phyloP scores from a whole-genome alignment of 2,797 vertebrate genomes.

The Manis pentadactyla region DNA sequence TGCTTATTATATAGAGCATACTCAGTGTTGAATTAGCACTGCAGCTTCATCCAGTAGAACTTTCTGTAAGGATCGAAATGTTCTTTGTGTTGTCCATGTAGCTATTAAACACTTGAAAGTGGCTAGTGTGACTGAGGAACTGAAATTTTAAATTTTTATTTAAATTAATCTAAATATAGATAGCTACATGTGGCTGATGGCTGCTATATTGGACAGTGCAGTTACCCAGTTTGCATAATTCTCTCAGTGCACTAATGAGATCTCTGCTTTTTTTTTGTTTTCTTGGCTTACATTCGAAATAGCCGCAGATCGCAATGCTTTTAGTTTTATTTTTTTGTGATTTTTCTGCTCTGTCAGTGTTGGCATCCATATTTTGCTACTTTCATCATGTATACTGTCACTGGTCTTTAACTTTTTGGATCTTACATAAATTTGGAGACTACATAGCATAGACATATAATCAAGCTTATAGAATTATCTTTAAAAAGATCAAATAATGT shows the following conservation, averaged over 20 bases:
- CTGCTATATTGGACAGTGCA: neutral
- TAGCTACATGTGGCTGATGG: neutral
- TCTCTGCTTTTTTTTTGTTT: neutral
- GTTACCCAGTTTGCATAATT: neutral
- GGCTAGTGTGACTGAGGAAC: neutral
- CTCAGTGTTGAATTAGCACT: neutral
- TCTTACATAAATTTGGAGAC: neutral
- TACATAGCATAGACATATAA: neutral
- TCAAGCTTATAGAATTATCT: slow-evolving; percentile 1
- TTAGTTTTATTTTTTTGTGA: neutral
- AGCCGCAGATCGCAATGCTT: neutral
- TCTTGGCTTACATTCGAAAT: neutral
- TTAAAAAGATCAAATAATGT: neutral
- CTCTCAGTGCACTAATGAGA: neutral
- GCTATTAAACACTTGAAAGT: neutral
- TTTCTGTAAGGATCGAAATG: neutral
- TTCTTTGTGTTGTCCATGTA: neutral
- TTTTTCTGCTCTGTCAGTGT: neutral
- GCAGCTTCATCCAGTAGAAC: neutral
- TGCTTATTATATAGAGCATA: neutral
- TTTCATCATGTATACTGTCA: neutral
- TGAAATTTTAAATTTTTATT: neutral
- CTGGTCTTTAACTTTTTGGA: neutral
- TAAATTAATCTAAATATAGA: slow-evolving; percentile 9
- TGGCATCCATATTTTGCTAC: neutral